Evolutionary conservation across 1,140 invertebrate species (phyloP), one percentile per base, ranked within the genome.

Genomic region (Heterodera schachtii): DNA sequence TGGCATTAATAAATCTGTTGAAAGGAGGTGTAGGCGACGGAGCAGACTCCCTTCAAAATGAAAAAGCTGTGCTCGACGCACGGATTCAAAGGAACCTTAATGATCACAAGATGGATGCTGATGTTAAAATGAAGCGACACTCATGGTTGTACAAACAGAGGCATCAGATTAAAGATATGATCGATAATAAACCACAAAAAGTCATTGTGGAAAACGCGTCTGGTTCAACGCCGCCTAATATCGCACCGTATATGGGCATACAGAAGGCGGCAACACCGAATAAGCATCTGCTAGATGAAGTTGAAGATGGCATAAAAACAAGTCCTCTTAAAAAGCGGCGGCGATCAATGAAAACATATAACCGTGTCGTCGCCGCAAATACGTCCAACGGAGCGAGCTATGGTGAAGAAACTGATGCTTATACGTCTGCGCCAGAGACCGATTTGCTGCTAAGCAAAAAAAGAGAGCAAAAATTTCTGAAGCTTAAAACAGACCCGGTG

Each of bases 111-210:
- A 21, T 44, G 8, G 41, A 16, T 7, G 6, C n/a, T 7, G 67
- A 69, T 21, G 41, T 69, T 43, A 7, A 16, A 9, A 31, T 46
- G 21, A 43, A 75, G 46, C 31, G 57, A n/a, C 57, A 75, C 21
- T 43, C 21, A 3, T 75, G n/a, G 74, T 8, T 75, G 21, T 75
- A 75, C 43, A 75, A 75, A 44, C 31, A 75, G 46, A 57, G 74
- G 19, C 2, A 46, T 2, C 74, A 75, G 19, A 6, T 75, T 82
- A 74, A 78, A 74, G 3, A 49, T 8, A 31, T 44, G 57, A 41
- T 81, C 71, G 74, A 75, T 5, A 75, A 75, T 44, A 31, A 8
- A 44, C 74, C 74, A 11, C 74, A 75, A 75, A 75, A 75, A 44
- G 74, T 75, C 11, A 44, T 75, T 11, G 46, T 75, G 3, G 74